Percentiles rank a stretch among this genome's conserved stretches.
phyloP scores from a whole-genome alignment of 2,113 vertebrate genomes.

The Podiceps cristatus region DNA sequence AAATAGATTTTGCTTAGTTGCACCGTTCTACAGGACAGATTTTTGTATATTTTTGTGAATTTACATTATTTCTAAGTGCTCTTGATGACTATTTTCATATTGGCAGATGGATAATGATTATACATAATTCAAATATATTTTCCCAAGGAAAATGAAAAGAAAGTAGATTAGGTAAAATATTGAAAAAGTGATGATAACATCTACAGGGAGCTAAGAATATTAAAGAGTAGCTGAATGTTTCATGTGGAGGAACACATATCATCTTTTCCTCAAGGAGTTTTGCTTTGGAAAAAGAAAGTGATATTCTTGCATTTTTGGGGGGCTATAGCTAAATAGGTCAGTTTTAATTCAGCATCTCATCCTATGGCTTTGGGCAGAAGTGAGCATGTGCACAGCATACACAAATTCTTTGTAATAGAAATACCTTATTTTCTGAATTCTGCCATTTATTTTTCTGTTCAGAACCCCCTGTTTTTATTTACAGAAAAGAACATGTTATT shows the following conservation, averaged over 20 bases:
- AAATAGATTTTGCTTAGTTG: background rate
- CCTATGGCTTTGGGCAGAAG: background rate
- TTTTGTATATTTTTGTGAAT: background rate
- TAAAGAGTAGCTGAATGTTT: background rate
- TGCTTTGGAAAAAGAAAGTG: background rate
- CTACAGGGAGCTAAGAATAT: background rate
- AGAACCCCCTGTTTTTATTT: background rate
- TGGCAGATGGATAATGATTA: background rate
- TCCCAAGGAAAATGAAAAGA: background rate
- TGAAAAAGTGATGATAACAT: background rate
- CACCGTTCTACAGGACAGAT: background rate
- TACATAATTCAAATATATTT: constrained; percentile 4
- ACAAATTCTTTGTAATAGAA: background rate
- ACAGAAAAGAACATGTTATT: background rate
- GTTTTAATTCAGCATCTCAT: background rate
- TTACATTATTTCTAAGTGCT: background rate
- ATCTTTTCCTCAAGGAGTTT: constrained; percentile 6
- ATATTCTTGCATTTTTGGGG: background rate
- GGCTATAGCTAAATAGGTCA: background rate
- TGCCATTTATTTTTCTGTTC: background rate
- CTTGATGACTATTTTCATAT: background rate
- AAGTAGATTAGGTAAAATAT: background rate
- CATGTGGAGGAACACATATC: background rate
- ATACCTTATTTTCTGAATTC: background rate
- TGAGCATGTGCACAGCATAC: background rate